phyloP scores from a whole-genome alignment of 1,140 invertebrate species.

The Maniola jurtina region DNA sequence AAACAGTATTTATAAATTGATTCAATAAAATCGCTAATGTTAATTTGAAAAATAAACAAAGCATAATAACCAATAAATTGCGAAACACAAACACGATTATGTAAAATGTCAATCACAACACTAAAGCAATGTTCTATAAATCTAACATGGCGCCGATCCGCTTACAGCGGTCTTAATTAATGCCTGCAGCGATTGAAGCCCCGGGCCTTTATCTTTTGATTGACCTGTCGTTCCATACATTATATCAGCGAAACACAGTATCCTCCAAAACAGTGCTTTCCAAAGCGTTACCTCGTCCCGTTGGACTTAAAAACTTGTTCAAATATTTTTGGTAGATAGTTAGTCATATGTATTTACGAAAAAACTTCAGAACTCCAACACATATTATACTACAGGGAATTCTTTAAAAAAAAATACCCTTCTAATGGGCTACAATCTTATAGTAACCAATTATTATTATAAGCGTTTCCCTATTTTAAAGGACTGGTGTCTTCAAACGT shows the following conservation, averaged over 20 bases:
- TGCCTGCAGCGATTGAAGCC: slow-evolving; percentile 52
- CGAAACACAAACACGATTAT: slow-evolving; percentile 25
- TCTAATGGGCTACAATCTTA: no score
- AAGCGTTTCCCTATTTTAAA: no score
- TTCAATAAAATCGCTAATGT: background rate
- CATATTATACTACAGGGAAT: no score
- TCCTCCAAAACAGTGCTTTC: slow-evolving; percentile 13
- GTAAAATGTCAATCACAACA: slow-evolving; percentile 33
- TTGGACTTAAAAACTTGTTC: no score
- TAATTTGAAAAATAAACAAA: slow-evolving; percentile 3
- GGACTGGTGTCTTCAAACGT: no score
- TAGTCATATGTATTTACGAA: no score
- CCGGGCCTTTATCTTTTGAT: slow-evolving; percentile 68
- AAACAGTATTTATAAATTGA: background rate
- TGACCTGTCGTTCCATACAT: slow-evolving; percentile 52
- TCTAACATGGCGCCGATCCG: slow-evolving; percentile 54
- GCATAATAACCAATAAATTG: background rate
- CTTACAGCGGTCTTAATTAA: slow-evolving; percentile 69
- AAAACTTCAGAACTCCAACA: no score
- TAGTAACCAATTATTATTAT: no score
- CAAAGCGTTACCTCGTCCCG: slow-evolving; percentile 5
- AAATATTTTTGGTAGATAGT: no score
- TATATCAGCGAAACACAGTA: slow-evolving; percentile 33
- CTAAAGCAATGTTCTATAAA: slow-evolving; percentile 42
- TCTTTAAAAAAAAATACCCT: no score